Evolutionary conservation across 2,797 vertebrate genomes (phyloP).

Genomic region (Urosaurus nigricauda): DNA sequence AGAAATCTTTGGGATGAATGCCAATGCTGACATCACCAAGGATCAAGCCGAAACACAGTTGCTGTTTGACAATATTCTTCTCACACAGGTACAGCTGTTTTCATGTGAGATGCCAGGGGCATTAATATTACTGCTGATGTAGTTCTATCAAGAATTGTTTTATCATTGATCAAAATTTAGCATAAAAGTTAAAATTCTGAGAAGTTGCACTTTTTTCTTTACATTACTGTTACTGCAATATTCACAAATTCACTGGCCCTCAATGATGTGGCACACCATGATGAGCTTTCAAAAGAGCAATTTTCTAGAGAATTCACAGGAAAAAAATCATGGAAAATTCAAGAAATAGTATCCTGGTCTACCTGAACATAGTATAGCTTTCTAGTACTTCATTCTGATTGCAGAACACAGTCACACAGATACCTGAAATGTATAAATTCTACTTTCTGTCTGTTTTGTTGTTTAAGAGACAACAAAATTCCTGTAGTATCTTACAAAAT

Average conservation of each 20-base stretch:
- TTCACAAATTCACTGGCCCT: slow-evolving; percentile 13
- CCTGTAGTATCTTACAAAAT: not conserved
- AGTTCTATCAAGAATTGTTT: not conserved
- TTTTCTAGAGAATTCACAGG: slow-evolving; percentile 22
- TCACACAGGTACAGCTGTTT: slow-evolving; percentile 82
- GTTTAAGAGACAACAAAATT: not conserved
- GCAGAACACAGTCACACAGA: not conserved
- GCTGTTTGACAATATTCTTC: slow-evolving; percentile 88
- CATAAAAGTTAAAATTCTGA: not conserved
- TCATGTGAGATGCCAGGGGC: not conserved
- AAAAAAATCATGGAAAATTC: slow-evolving; percentile 7
- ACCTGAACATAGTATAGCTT: not conserved
- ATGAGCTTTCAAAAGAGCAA: slow-evolving; percentile 21
- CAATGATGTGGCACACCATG: slow-evolving; percentile 40
- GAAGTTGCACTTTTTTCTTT: not conserved
- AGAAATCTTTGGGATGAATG: slow-evolving; percentile 90
- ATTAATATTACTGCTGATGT: not conserved
- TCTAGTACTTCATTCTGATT: not conserved
- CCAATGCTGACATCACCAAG: slow-evolving; percentile 90
- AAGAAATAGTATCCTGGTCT: not conserved
- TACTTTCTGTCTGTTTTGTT: not conserved
- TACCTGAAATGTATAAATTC: not conserved
- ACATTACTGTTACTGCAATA: not conserved
- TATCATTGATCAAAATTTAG: not conserved
- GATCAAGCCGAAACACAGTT: slow-evolving; percentile 90